These are phyloP conservation scores for Deilephila elpenor DNA, from an alignment of 2,888 invertebrate genomes.

Conservation along the genomic window DNA sequence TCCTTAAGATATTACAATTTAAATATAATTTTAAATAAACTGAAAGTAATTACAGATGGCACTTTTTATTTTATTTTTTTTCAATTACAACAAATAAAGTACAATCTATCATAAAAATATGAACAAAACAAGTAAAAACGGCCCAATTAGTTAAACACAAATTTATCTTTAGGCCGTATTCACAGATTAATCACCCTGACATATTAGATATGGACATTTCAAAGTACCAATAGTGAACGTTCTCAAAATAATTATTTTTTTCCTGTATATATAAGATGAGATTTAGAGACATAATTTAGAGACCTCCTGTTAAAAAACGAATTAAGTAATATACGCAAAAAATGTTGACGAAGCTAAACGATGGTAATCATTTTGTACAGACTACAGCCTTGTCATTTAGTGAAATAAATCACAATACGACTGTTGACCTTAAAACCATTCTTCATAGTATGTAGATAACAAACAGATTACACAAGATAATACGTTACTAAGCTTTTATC, in stretches of 20 bases:
- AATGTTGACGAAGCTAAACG: background rate
- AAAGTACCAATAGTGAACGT: background rate
- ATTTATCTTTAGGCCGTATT: slow-evolving; percentile 20
- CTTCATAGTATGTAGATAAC: background rate
- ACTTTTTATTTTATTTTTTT: slow-evolving; percentile 31
- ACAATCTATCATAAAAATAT: background rate
- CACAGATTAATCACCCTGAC: slow-evolving; percentile 20
- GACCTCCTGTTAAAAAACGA: background rate
- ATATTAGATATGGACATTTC: slow-evolving; percentile 2
- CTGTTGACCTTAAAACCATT: slow-evolving; percentile 20
- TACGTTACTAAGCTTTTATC: slow-evolving; percentile 23
- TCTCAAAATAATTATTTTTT: background rate
- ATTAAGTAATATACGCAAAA: background rate
- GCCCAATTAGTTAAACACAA: slow-evolving; percentile 4
- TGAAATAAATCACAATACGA: slow-evolving; percentile 12
- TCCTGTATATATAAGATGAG: background rate
- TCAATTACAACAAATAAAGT: slow-evolving; percentile 12
- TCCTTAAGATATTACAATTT: slow-evolving; percentile 23
- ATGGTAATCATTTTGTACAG: background rate
- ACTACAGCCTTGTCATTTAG: slow-evolving; percentile 14
- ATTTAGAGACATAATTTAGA: background rate
- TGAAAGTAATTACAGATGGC: slow-evolving; percentile 37
- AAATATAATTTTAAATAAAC: slow-evolving; percentile 30
- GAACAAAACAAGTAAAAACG: background rate
- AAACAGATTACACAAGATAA: slow-evolving; percentile 25